A percentile compares a stretch with the other conserved stretches of the same genome.
Evolutionary conservation across 2,888 invertebrate species (phyloP).

Genomic region (Xylota sylvarum): DNA sequence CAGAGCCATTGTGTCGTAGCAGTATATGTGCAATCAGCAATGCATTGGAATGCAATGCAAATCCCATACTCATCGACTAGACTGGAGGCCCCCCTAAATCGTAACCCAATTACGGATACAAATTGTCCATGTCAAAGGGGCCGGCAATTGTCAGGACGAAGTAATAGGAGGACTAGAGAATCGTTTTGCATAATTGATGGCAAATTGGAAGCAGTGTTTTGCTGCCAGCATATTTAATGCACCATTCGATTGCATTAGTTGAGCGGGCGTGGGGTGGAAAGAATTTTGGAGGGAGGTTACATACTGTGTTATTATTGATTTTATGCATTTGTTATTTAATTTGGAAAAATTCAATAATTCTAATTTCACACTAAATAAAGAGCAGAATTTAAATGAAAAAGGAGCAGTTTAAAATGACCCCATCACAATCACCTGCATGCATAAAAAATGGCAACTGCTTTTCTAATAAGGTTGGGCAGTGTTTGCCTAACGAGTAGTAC

Average conservation of each 20-base stretch:
- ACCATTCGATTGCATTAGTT: conserved; percentile 67
- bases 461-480: no score
- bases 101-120: conserved; percentile 75
- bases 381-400: no score
- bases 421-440: no score
- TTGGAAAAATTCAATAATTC: not conserved
- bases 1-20: not conserved
- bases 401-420: no score
- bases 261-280: not conserved
- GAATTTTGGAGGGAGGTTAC: conserved; percentile 9
- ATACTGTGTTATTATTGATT: conserved; percentile 16
- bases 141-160: conserved; percentile 64
- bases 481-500: no score
- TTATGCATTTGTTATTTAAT: conserved; percentile 10
- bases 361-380: no score
- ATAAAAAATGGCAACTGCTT: no score
- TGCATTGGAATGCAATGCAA: conserved; percentile 56
- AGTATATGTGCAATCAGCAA: conserved; percentile 55
- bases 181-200: conserved; percentile 85
- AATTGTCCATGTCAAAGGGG: conserved; percentile 75
- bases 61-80: conserved; percentile 15
- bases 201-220: conserved; percentile 84
- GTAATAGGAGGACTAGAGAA: conserved; percentile 75
- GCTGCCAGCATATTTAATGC: conserved; percentile 75
- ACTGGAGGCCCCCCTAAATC: conserved; percentile 51